phyloP scores from a whole-genome alignment of 2,888 invertebrate genomes.

The Cryptocheilus praepositus region DNA sequence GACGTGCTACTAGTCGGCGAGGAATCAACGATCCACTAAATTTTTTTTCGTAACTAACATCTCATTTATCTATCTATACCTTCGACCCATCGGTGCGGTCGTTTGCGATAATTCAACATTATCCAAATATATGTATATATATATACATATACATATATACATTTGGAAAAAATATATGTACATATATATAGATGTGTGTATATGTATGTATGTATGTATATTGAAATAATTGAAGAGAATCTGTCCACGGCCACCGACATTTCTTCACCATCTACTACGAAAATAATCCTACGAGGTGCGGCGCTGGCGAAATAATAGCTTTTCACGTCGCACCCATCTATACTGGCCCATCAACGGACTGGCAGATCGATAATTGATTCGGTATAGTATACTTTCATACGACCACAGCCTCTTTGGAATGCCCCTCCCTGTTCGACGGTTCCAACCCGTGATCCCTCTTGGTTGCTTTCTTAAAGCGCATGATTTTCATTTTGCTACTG shows the following conservation, averaged over 20 bases:
- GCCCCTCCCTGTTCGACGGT: conserved; percentile 9
- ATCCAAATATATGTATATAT: neutral
- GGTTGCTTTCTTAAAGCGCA: no score
- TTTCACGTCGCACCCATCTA: neutral
- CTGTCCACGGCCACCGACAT: neutral
- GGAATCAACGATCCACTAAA: conserved; percentile 17
- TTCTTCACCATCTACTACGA: neutral
- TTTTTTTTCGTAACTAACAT: conserved; percentile 1
- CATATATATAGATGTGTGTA: neutral
- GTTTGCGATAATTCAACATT: neutral
- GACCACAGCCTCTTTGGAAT: conserved; percentile 45
- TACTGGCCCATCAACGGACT: conserved; percentile 16
- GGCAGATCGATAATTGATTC: conserved; percentile 30
- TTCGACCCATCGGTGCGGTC: no score
- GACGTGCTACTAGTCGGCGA: conserved; percentile 19
- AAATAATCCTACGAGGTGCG: neutral
- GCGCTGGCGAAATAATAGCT: neutral
- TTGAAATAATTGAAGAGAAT: neutral
- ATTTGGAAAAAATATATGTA: neutral
- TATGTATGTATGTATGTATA: neutral
- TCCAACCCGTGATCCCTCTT: no score
- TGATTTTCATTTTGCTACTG: no score
- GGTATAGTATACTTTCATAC: conserved; percentile 42
- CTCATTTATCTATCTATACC: no score
- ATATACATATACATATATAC: neutral